Percentiles rank a stretch among this genome's conserved stretches.
phyloP scores from a whole-genome alignment of 2,888 invertebrate species.

The Brenthis ino region DNA sequence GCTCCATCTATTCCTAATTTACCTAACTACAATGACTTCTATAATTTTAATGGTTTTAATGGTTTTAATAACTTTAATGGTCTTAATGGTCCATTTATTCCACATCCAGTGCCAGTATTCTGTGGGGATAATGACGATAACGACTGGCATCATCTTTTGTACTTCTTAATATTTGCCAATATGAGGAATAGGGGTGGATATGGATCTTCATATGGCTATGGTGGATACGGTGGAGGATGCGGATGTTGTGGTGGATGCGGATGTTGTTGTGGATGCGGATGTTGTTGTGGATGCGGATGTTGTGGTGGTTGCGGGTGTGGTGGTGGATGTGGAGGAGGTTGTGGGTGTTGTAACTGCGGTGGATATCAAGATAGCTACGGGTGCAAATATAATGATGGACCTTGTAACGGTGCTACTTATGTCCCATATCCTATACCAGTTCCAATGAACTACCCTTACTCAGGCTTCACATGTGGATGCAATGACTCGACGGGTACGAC shows the following conservation, averaged over 20 bases:
- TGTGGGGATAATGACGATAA: conserved; percentile 50
- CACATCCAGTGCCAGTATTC: conserved; percentile 47
- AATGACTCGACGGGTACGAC: not conserved
- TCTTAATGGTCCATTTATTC: conserved; percentile 3
- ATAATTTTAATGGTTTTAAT: conserved; percentile 3
- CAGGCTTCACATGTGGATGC: conserved; percentile 5
- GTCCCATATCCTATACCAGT: conserved; percentile 43
- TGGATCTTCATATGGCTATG: conserved; percentile 19
- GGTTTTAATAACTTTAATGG: conserved; percentile 32
- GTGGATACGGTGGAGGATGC: conserved; percentile 27
- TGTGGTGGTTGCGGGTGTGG: conserved; percentile 7
- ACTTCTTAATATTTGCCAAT: conserved; percentile 54
- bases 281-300: conserved; percentile 5
- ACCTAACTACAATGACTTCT: conserved; percentile 23
- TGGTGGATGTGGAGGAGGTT: conserved; percentile 14
- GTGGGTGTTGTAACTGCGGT: conserved; percentile 19
- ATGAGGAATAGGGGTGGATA: conserved; percentile 47
- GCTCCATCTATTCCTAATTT: conserved; percentile 35
- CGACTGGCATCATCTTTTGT: conserved; percentile 49
- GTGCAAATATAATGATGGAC: conserved; percentile 16
- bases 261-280: not conserved
- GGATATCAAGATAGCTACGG: conserved; percentile 10
- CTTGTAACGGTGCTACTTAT: conserved; percentile 31
- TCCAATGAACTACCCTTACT: conserved; percentile 29
- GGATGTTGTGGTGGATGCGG: not conserved